These are phyloP conservation scores for Drosophila eohydei DNA, from an alignment of 2,888 invertebrate species.

Conservation along the genomic window DNA sequence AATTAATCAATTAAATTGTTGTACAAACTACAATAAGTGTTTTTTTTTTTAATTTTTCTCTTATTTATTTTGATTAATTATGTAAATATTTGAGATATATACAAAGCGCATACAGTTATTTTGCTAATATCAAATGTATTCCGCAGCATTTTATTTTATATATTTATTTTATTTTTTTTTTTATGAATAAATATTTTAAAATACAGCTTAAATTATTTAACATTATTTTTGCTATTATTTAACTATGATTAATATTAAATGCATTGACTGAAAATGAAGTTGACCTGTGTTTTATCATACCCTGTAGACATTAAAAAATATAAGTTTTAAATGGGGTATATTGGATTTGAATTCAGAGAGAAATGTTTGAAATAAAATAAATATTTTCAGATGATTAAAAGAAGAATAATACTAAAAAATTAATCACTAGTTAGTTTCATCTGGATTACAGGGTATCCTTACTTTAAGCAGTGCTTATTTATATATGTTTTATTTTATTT, in stretches of 20 bases:
- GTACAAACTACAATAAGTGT: constrained; percentile 14
- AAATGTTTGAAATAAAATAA: neutral
- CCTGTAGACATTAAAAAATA: neutral
- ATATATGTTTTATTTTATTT: no score
- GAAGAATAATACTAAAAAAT: no score
- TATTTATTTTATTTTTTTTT: constrained; percentile 8
- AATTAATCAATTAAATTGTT: constrained; percentile 21
- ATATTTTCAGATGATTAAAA: no score
- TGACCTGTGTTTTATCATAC: constrained; percentile 3
- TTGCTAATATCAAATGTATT: constrained; percentile 21
- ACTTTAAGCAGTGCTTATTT: no score
- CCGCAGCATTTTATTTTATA: constrained; percentile 4
- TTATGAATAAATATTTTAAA: constrained; percentile 30
- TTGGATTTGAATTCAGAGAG: neutral
- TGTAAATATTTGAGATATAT: constrained; percentile 26
- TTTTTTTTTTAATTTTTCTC: neutral
- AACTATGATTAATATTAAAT: constrained; percentile 2
- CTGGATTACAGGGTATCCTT: no score
- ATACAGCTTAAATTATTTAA: constrained; percentile 44
- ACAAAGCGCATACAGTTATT: constrained; percentile 32
- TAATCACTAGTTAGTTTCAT: no score
- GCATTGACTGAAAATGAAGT: neutral
- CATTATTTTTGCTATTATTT: constrained; percentile 1
- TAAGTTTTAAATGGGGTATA: neutral
- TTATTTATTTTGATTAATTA: constrained; percentile 14